Base-by-base conservation (phyloP, 2,113 vertebrate genomes). In the Lutjanus erythropterus region DNA sequence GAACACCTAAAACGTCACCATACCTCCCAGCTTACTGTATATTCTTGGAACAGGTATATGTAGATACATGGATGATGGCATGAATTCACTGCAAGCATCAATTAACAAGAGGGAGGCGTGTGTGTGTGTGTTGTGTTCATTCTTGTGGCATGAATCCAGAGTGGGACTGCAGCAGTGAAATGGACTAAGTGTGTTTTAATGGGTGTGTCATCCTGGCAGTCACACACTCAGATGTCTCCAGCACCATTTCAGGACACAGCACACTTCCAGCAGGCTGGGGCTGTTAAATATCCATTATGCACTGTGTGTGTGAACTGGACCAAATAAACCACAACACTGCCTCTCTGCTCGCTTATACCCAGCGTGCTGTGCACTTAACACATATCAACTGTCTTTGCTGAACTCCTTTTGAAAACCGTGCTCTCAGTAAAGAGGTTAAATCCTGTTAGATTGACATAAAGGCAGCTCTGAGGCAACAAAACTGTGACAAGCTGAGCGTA, bases 271-370 rank as follows among this genome's bases (percentile, higher is more conserved):
- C 81, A 84, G 87, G 81, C 88, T 50, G 62, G 61, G 75, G 81
- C 86, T 84, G 78, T 91, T 89, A 92, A 92, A 93, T 81, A 84
- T 80, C 83, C 83, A 90, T 93, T 90, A 92, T 86, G 69, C 62
- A 19, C 84, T 68, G 16, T 70, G 61, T 78, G 67, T 70, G 72
- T 65, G 60, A 89, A 92, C 83, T 82, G 78, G 81, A 90, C 82
- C 82, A 84, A 73, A 87, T 77, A 90, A 90, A 82, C 80, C 82
- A 78, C 72, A 84, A 44, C 71, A 19, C 59, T 2, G 23, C 71
- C 76, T 60, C 79, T 56, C 79, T 47, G 19, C 77, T 80, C 25
- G 23, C 53, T 21, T 44, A n/a, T 23, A 73, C 77, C 75, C 59
- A n/a, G 74, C 41, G 1, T n/a, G 2, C 68, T 9, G 50, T 61